These are phyloP conservation scores for Polyergus mexicanus DNA, from an alignment of 1,140 invertebrate genomes.

Conservation along the genomic window DNA sequence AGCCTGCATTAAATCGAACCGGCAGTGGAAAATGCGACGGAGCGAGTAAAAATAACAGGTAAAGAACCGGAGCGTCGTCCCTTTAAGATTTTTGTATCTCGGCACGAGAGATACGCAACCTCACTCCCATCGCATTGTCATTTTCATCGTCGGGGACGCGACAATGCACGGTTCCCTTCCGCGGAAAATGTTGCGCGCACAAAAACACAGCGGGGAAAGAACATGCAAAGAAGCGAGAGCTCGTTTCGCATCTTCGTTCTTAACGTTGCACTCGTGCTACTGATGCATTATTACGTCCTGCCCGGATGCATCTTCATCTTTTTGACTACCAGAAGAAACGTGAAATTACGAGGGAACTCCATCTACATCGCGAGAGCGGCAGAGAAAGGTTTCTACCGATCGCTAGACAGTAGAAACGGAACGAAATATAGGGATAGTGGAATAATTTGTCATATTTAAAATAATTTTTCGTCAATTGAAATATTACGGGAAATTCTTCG, in stretches of 20 bases:
- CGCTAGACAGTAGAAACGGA: neutral
- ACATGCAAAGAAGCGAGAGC: conserved; percentile 16
- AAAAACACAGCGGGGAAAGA: neutral
- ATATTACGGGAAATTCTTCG: neutral
- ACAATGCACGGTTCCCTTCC: neutral
- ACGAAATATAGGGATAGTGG: neutral
- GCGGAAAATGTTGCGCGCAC: conserved; percentile 6
- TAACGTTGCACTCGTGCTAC: neutral
- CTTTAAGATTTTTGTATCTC: conserved; percentile 40
- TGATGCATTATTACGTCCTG: conserved; percentile 47
- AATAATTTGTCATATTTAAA: neutral
- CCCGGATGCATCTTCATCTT: conserved; percentile 49
- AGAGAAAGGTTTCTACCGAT: neutral
- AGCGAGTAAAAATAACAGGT: neutral
- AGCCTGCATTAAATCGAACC: neutral
- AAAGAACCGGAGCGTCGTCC: neutral
- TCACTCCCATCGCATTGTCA: conserved; percentile 15
- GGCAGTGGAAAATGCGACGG: neutral
- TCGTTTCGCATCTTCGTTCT: conserved; percentile 41
- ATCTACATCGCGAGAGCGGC: neutral
- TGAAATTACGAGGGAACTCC: conserved; percentile 27
- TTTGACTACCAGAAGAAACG: conserved; percentile 46
- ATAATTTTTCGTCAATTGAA: conserved; percentile 14
- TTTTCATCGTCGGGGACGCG: conserved; percentile 7
- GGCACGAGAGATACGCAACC: conserved; percentile 22